phyloP scores from a whole-genome alignment of 2,113 vertebrate genomes.

The Shinisaurus crocodilurus region DNA sequence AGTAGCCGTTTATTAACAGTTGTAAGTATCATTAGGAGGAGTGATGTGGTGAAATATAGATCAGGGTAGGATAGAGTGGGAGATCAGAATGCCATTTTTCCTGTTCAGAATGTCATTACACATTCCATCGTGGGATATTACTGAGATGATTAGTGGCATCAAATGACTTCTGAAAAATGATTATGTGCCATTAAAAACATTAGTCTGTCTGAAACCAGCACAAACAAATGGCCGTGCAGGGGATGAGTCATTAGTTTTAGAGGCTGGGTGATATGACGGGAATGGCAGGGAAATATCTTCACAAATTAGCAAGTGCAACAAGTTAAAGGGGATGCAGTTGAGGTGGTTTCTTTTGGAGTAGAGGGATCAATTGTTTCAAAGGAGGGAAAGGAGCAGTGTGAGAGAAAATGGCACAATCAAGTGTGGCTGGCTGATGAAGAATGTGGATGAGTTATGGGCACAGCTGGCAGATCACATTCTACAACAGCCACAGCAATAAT shows the following conservation, averaged over 20 bases:
- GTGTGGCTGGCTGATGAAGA: background rate
- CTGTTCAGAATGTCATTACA: slow-evolving; percentile 72
- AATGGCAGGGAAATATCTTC: background rate
- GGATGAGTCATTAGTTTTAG: slow-evolving; percentile 70
- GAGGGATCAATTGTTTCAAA: background rate
- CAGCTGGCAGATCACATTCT: background rate
- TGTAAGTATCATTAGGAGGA: slow-evolving; percentile 64
- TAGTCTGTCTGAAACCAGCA: slow-evolving; percentile 77
- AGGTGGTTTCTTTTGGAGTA: background rate
- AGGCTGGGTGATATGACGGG: slow-evolving; percentile 47
- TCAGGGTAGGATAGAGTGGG: slow-evolving; percentile 45
- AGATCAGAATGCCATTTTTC: slow-evolving; percentile 66
- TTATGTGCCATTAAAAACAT: slow-evolving; percentile 82
- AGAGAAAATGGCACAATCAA: too few relatives aligned
- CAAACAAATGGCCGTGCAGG: slow-evolving; percentile 76
- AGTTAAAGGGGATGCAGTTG: slow-evolving; percentile 3
- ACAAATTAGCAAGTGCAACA: slow-evolving; percentile 29
- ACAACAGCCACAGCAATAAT: background rate
- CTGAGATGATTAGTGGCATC: slow-evolving; percentile 79
- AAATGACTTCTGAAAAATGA: slow-evolving; percentile 82
- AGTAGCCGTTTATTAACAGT: slow-evolving; percentile 68
- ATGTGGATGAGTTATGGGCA: background rate
- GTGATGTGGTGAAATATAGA: slow-evolving; percentile 70
- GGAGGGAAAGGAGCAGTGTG: background rate
- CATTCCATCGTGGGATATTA: slow-evolving; percentile 68